These are phyloP conservation scores for Xenentodon cancila DNA, from an alignment of 2,797 vertebrate genomes.

Conservation along the genomic window DNA sequence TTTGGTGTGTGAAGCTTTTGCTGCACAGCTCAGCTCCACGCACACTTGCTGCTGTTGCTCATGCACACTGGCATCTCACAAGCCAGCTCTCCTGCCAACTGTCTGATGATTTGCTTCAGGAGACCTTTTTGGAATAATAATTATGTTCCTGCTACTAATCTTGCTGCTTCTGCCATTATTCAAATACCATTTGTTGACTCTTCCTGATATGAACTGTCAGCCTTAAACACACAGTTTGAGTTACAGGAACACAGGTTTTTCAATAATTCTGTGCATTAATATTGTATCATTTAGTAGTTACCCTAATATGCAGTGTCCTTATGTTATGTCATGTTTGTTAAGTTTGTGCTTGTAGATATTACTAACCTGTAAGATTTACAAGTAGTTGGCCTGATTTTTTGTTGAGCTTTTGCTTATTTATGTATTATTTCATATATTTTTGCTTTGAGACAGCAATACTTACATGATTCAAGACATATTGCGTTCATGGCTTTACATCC, in stretches of 20 bases:
- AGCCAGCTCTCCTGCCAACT: constrained; percentile 16
- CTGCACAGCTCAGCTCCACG: constrained; percentile 20
- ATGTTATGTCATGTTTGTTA: constrained; percentile 2
- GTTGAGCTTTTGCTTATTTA: constrained; percentile 24
- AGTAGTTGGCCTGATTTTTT: constrained; percentile 4
- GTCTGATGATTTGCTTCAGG: constrained; percentile 34
- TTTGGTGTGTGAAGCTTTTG: constrained; percentile 7
- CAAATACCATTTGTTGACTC: constrained; percentile 23
- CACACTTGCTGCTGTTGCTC: constrained; percentile 15
- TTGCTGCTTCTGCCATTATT: constrained; percentile 25
- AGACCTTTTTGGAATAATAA: constrained; percentile 39
- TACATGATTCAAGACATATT: constrained; percentile 10
- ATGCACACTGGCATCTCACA: constrained; percentile 20
- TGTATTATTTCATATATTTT: constrained; percentile 18
- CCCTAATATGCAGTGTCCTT: background rate
- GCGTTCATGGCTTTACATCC: background rate
- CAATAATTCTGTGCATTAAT: background rate
- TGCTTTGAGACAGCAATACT: constrained; percentile 14
- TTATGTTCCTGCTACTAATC: constrained; percentile 7
- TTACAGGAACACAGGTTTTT: constrained; percentile 8
- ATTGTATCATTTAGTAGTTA: constrained; percentile 2
- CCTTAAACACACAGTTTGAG: constrained; percentile 16
- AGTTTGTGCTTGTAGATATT: constrained; percentile 7
- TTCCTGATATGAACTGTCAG: constrained; percentile 22
- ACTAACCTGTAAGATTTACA: background rate